Evolutionary conservation across 2,888 invertebrate species (phyloP).

Genomic region (Amaurobius ferox): DNA sequence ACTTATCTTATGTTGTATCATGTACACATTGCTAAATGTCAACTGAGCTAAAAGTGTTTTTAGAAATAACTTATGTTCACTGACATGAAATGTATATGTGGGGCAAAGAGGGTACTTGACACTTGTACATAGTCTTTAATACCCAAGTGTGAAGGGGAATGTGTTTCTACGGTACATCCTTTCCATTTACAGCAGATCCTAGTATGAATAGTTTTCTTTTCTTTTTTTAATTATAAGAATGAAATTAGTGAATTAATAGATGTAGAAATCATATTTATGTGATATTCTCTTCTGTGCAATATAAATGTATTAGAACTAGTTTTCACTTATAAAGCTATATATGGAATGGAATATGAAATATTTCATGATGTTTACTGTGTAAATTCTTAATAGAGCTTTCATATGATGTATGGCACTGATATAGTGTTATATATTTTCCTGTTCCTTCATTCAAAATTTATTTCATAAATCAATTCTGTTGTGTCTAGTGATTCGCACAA

Average conservation of each 20-base stretch:
- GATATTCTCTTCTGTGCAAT: conserved; percentile 16
- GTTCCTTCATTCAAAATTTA: conserved; percentile 63
- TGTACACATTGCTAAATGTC: too few species aligned
- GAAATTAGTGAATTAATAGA: neutral
- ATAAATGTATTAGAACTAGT: conserved; percentile 11
- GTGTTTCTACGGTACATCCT: neutral
- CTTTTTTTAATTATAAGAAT: neutral
- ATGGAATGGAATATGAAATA: conserved; percentile 4
- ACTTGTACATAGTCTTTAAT: neutral
- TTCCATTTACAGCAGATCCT: neutral
- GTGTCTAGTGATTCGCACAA: conserved; percentile 68
- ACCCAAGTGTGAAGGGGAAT: neutral
- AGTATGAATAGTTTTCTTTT: neutral
- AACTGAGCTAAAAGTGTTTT: too few species aligned
- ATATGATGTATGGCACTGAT: conserved; percentile 51
- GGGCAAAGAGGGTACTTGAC: neutral
- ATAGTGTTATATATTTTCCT: conserved; percentile 56
- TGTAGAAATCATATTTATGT: conserved; percentile 4
- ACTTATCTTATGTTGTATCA: too few species aligned
- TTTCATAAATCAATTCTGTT: conserved; percentile 61
- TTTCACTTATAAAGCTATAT: conserved; percentile 16
- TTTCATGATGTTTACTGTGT: conserved; percentile 40
- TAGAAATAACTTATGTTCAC: too few species aligned
- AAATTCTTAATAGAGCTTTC: conserved; percentile 67
- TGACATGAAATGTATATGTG: neutral